These are phyloP conservation scores for Ciona savignyi DNA, from an alignment of 23 tunicate genomes.

Conservation along the genomic window DNA sequence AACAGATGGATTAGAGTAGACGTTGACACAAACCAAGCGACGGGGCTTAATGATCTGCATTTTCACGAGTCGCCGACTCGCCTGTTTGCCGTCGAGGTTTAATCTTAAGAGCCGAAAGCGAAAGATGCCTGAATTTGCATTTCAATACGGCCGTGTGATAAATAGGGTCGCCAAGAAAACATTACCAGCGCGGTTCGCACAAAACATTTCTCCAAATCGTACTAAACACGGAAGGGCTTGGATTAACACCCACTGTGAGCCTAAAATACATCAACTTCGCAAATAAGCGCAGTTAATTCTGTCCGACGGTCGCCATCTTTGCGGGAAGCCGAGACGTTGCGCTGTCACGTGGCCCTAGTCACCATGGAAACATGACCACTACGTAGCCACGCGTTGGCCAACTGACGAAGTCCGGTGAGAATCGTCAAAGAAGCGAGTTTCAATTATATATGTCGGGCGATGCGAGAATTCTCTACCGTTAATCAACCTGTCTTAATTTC, in stretches of 20 bases:
- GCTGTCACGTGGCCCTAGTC: background rate
- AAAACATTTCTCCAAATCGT: background rate
- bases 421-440: too few relatives aligned
- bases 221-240: background rate
- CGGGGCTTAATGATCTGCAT: too few relatives aligned
- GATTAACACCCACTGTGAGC: background rate
- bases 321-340: slow-evolving; percentile 5
- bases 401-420: background rate
- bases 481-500: too few relatives aligned
- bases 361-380: background rate
- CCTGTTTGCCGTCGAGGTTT: too few relatives aligned
- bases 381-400: background rate
- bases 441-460: background rate
- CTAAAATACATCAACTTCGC: background rate
- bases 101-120: too few relatives aligned
- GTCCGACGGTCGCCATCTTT: slow-evolving; percentile 16
- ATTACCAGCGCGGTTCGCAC: background rate
- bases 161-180: too few relatives aligned
- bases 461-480: background rate
- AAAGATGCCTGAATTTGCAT: background rate
- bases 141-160: too few relatives aligned
- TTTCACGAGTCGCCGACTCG: too few relatives aligned
- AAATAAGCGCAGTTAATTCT: background rate
- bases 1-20: background rate
- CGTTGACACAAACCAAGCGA: background rate